Conservation (phyloP, 2,888 invertebrate genomes). For the Pandemis corylana region DNA sequence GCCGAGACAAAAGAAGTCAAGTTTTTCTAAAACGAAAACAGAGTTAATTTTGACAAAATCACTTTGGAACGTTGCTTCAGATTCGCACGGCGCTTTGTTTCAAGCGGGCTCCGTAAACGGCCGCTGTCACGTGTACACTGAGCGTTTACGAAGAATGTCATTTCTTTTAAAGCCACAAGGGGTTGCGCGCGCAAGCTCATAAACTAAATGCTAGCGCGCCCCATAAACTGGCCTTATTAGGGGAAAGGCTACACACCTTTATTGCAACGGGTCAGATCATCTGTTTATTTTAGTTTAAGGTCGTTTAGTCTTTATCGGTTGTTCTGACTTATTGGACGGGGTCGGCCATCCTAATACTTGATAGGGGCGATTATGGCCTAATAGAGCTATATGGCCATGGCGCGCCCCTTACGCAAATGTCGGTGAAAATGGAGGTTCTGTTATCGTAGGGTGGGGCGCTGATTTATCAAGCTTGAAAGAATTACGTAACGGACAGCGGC, state of each 20-base stretch:
- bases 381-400: constrained; percentile 66
- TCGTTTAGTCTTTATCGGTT: constrained; percentile 75
- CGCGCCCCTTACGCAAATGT: constrained; percentile 75
- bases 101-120: constrained; percentile 50
- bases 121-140: constrained; percentile 69
- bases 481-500: constrained; percentile 46
- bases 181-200: constrained; percentile 80
- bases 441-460: constrained; percentile 69
- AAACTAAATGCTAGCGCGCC: constrained; percentile 74
- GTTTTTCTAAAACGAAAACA: not conserved
- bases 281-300: constrained; percentile 81
- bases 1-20: not conserved
- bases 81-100: constrained; percentile 45
- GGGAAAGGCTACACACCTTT: constrained; percentile 77
- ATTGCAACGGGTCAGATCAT: constrained; percentile 77
- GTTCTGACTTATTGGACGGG: constrained; percentile 64
- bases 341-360: constrained; percentile 58
- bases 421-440: constrained; percentile 68
- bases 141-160: constrained; percentile 56
- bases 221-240: constrained; percentile 69
- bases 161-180: constrained; percentile 72
- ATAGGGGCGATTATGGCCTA: constrained; percentile 66
- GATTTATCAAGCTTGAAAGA: constrained; percentile 72
- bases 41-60: not conserved
- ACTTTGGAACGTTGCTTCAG: not conserved